A percentile compares a stretch with the other conserved stretches of the same genome.
Conservation (phyloP, 2,113 vertebrate genomes). For the Sapajus apella region DNA sequence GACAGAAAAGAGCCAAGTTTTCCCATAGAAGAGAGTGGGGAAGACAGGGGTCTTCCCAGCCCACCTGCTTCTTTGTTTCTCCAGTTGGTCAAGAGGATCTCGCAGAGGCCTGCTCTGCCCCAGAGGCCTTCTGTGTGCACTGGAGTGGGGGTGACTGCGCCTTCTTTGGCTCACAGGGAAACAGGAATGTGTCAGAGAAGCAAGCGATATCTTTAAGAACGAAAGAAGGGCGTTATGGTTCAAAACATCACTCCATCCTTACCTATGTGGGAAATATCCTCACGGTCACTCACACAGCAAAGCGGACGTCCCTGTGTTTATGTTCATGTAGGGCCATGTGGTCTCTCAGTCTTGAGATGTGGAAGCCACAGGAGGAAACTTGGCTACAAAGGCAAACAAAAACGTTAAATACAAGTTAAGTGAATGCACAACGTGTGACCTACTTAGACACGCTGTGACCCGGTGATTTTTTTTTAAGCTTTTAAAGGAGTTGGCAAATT, state of each 20-base stretch:
- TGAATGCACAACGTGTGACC: not conserved
- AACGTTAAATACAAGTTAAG: not conserved
- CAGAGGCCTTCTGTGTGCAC: not conserved
- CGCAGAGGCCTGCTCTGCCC: not conserved
- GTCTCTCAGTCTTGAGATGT: not conserved
- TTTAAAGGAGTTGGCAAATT: not conserved
- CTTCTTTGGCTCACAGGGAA: not conserved
- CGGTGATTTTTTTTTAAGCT: not conserved
- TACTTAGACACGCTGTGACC: not conserved
- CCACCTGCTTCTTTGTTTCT: not conserved
- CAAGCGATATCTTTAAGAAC: not conserved
- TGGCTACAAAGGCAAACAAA: not conserved
- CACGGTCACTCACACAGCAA: not conserved
- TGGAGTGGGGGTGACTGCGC: too few species aligned
- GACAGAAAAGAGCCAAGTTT: not conserved
- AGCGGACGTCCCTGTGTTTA: accelerated
- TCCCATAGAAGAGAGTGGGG: too few species aligned
- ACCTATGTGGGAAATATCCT: not conserved
- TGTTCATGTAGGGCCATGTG: not conserved
- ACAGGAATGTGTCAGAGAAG: too few species aligned
- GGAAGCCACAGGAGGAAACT: not conserved
- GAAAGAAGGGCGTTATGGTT: not conserved
- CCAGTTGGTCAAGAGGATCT: not conserved
- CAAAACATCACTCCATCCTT: not conserved
- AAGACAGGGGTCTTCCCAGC: not conserved